Conservation (phyloP, 2,797 vertebrate species). For the Coracias cyanogaster region DNA sequence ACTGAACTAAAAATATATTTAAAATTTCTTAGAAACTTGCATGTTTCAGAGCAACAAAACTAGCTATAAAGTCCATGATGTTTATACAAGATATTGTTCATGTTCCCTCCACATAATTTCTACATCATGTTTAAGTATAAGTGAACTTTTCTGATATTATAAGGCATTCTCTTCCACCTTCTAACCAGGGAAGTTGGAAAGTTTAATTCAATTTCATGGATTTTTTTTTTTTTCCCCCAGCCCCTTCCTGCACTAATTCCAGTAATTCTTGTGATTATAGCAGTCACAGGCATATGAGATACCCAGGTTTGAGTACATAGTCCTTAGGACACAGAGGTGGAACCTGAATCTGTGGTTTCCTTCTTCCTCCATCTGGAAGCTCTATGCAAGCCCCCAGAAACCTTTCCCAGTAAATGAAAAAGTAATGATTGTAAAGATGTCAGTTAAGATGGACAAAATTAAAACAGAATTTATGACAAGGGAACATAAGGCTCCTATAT, state of each 20-base stretch:
- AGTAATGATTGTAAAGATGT: too few species aligned
- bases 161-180: neutral
- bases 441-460: neutral
- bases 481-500: neutral
- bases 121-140: neutral
- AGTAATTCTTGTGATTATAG: neutral
- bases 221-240: neutral
- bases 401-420: neutral
- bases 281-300: accelerated
- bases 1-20: neutral
- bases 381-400: neutral
- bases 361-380: neutral
- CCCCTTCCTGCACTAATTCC: neutral
- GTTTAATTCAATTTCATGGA: neutral
- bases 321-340: neutral
- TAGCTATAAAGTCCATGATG: neutral
- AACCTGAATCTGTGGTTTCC: neutral
- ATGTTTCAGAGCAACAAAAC: neutral
- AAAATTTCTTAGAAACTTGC: neutral
- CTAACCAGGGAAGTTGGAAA: neutral
- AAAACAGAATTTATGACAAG: neutral
- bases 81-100: neutral
- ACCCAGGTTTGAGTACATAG: neutral
- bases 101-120: neutral
- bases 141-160: neutral